Conservation (phyloP, 2,888 invertebrate species). For the Dryadula phaetusa region DNA sequence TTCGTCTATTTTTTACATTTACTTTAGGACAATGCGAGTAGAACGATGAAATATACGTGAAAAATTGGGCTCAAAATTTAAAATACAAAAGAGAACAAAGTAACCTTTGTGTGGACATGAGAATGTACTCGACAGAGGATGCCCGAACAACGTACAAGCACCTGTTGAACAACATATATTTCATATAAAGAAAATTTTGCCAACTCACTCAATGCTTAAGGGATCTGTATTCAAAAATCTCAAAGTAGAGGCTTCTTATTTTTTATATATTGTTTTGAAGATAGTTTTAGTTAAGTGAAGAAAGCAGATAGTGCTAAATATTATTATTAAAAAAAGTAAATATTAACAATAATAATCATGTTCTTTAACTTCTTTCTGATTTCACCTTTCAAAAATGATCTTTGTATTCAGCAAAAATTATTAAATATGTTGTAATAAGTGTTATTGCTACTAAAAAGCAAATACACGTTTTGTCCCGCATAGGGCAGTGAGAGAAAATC, state of each 20-base stretch:
- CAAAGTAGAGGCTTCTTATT: background rate
- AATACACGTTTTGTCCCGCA: too few species aligned
- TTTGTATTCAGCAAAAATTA: too few species aligned
- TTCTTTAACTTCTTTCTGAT: too few species aligned
- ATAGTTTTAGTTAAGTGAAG: background rate
- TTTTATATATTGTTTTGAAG: too few species aligned
- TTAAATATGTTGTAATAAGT: too few species aligned
- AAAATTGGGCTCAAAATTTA: constrained; percentile 11
- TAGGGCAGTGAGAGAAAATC: too few species aligned
- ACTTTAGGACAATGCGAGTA: background rate
- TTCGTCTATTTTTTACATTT: constrained; percentile 2
- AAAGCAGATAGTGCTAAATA: too few species aligned
- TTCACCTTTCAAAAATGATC: too few species aligned
- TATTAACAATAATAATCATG: too few species aligned
- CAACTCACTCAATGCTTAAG: constrained; percentile 9
- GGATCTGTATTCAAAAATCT: constrained; percentile 2
- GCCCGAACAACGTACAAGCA: constrained; percentile 26
- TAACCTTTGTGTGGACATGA: constrained; percentile 28
- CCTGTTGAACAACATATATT: constrained; percentile 35
- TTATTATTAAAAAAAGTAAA: too few species aligned
- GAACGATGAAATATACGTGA: background rate
- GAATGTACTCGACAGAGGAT: constrained; percentile 31
- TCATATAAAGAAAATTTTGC: constrained; percentile 24
- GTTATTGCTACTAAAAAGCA: too few species aligned
- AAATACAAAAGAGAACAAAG: constrained; percentile 25